Evolutionary conservation across 2,113 vertebrate species (phyloP).

Genomic region (Pseudorectes ferrugineus): DNA sequence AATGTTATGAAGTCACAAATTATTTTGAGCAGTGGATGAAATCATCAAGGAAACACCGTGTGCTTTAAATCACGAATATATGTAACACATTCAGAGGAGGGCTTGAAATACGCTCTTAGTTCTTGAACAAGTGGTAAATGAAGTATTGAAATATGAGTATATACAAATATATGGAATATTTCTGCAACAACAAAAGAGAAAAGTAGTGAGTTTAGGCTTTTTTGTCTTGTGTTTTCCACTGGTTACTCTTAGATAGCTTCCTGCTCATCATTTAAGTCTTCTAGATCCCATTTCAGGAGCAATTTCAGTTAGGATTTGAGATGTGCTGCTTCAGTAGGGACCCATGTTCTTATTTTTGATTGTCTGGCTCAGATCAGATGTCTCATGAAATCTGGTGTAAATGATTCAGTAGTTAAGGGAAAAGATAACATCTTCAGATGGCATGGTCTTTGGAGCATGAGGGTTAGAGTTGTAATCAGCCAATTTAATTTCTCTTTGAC

Average conservation of each 20-base stretch:
- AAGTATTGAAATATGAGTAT: not conserved
- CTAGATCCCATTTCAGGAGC: not conserved
- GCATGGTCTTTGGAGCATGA: not conserved
- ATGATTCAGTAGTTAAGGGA: not conserved
- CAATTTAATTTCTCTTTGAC: not conserved
- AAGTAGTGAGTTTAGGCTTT: not conserved
- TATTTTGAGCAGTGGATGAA: not conserved
- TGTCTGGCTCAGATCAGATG: not conserved
- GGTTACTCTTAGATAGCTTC: not conserved
- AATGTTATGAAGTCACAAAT: not conserved
- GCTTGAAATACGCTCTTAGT: not conserved
- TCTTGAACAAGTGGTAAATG: not conserved
- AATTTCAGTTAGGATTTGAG: not conserved
- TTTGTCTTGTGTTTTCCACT: not conserved
- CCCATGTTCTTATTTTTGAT: not conserved
- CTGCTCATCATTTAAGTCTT: not conserved
- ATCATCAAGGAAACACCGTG: not conserved
- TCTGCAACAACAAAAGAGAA: not conserved
- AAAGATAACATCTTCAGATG: not conserved
- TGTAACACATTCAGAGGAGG: not conserved
- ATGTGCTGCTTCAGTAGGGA: not conserved
- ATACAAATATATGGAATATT: fast-evolving
- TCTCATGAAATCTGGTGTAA: not conserved
- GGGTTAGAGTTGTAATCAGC: not conserved
- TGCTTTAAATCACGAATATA: not conserved